Evolutionary conservation across 2,113 vertebrate species (phyloP), one percentile per base, ranked within the genome.

Genomic region (Glaucomys volans): DNA sequence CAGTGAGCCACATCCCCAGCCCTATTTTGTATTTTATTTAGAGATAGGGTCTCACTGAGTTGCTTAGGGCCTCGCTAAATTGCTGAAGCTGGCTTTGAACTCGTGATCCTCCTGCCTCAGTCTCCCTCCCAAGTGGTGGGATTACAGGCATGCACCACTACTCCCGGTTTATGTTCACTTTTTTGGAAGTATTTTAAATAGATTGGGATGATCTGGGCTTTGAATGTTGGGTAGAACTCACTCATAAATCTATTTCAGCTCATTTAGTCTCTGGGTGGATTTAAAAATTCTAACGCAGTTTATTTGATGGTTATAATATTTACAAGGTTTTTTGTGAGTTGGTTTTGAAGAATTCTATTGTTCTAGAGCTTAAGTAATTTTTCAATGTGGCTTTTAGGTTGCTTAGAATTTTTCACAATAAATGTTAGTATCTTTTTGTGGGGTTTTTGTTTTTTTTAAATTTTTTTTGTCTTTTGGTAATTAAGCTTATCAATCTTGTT

Each of bases 351-450:
- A 66, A 35, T 90, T 67, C 44, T 85, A 87, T 82, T 84, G 90
- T 44, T 74, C 64, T 72, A 32, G 42, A 79, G 11, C 84, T 59
- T 87, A 83, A 93, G 67, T 87, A 75, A 59, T 71, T 95, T 81
- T 90, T 35, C 35, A 71, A 71, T 32, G n/a, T 94, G 44, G 22
- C 40, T 81, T 59, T 74, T 82, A 57, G 32, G 57, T 92, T 82
- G n/a, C 75, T 90, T 77, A 57, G n/a, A 69, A 91, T 62, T 80
- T 28, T 64, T 85, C 64, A 50, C 17, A 94, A 62, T n/a, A 44
- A 69, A 11, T n/a, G 17, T n/a, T 89, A 54, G 3, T 26, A 14
- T 14, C 50, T 89, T 40, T 97, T 57, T 35, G 54, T 62, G 26
- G 1, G 54, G 24, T 66, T 83, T 82, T 6, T 47, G 44, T 47